A percentile compares a stretch with the other conserved stretches of the same genome.
Evolutionary conservation across 2,113 vertebrate genomes (phyloP).

Genomic region (Pachycephala philippinensis): DNA sequence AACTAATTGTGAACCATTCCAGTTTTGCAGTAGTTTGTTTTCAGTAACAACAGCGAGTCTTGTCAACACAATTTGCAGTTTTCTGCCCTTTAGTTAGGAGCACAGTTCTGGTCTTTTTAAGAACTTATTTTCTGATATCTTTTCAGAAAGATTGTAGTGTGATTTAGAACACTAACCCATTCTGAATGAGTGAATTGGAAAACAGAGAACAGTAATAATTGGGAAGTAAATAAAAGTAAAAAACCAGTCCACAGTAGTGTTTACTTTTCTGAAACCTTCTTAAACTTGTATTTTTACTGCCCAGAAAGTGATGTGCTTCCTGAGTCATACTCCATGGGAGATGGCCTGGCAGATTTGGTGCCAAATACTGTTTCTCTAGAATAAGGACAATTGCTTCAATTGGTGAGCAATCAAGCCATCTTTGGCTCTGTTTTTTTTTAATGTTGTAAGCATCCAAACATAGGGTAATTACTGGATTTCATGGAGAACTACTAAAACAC

Average conservation of each 20-base stretch:
- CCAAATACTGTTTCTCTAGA: not conserved
- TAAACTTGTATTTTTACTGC: not conserved
- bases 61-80: not conserved
- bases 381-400: accelerated
- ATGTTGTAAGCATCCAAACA: not conserved
- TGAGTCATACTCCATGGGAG: not conserved
- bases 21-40: not conserved
- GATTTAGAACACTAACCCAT: not conserved
- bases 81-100: not conserved
- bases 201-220: not conserved
- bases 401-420: not conserved
- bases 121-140: not conserved
- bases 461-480: not conserved
- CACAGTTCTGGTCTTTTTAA: not conserved
- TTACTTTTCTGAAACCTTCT: not conserved
- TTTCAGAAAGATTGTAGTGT: not conserved
- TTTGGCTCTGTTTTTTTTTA: not conserved
- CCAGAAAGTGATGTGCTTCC: not conserved
- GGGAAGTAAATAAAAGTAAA: not conserved
- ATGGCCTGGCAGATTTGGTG: not conserved
- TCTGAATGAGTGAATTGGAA: not conserved
- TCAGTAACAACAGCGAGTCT: not conserved
- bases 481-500: not conserved
- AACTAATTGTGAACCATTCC: not conserved
- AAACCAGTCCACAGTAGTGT: not conserved